Percentiles rank a stretch among this genome's conserved stretches.
Conservation (phyloP, 2,888 invertebrate species). For the Rotaria macrura region DNA sequence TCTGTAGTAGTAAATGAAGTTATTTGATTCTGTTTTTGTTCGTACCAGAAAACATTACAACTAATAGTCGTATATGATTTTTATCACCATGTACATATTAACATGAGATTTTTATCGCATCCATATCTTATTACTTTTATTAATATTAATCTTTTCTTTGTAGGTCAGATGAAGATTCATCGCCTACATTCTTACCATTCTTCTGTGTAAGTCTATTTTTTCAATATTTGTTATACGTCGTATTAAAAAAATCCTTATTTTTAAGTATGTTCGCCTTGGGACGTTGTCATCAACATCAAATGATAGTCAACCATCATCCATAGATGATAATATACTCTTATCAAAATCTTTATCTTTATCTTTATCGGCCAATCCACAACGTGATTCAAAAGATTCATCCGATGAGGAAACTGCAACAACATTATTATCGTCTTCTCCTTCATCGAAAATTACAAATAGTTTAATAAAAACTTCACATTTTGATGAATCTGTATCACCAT, state of each 20-base stretch:
- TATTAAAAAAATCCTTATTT: not conserved
- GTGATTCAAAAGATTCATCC: not conserved
- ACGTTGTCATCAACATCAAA: not conserved
- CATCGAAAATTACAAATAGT: not conserved
- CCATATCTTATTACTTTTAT: not conserved
- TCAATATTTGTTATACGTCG: too few species aligned
- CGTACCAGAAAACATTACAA: too few species aligned
- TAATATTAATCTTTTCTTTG: not conserved
- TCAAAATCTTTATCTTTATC: not conserved
- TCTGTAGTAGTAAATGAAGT: too few species aligned
- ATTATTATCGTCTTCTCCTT: not conserved
- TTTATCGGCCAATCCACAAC: not conserved
- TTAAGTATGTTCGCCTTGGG: slow-evolving; percentile 14
- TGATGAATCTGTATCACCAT: not conserved
- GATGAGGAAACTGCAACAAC: not conserved
- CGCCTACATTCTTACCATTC: slow-evolving; percentile 13
- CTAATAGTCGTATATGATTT: not conserved
- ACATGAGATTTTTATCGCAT: not conserved
- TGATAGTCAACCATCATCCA: not conserved
- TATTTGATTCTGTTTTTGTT: too few species aligned
- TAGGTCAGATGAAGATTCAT: not conserved
- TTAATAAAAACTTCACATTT: not conserved
- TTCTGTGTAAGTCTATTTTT: slow-evolving; percentile 1
- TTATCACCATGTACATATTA: not conserved
- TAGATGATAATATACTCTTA: not conserved